phyloP scores from a whole-genome alignment of 1,140 invertebrate genomes.

The Trypoxylus dichotomus region DNA sequence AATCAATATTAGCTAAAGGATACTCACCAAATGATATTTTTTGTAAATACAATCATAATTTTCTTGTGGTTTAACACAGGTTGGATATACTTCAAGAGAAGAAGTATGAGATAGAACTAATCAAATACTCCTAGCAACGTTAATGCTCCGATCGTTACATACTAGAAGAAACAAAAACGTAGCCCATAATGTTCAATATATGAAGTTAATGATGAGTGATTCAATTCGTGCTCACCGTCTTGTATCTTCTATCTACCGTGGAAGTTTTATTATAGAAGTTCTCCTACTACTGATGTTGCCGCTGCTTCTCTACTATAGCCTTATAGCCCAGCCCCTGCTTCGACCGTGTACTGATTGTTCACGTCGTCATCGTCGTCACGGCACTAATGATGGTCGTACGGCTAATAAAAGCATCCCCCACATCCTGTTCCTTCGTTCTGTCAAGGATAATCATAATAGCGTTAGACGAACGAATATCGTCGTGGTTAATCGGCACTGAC shows the following conservation, averaged over 20 bases:
- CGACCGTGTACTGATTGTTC: slow-evolving; percentile 21
- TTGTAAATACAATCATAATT: too few species aligned
- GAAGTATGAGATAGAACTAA: too few species aligned
- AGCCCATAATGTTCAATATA: neutral
- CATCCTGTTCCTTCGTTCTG: slow-evolving; percentile 44
- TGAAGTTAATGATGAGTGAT: neutral
- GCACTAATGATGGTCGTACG: slow-evolving; percentile 35
- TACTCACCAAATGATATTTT: too few species aligned
- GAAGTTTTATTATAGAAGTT: neutral
- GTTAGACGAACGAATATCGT: slow-evolving; percentile 52
- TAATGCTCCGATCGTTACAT: too few species aligned
- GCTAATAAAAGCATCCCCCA: slow-evolving; percentile 43
- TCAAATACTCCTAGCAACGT: too few species aligned
- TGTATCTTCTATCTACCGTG: neutral
- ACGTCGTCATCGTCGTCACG: slow-evolving; percentile 15
- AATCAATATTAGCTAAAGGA: too few species aligned
- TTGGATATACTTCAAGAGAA: too few species aligned
- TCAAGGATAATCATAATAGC: slow-evolving; percentile 53
- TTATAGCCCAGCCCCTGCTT: neutral
- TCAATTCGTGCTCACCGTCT: neutral
- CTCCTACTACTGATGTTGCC: too few species aligned
- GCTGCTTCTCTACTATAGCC: neutral
- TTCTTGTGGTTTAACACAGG: too few species aligned
- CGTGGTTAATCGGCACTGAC: slow-evolving; percentile 53
- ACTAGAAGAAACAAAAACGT: neutral